A percentile compares a stretch with the other conserved stretches of the same genome.
Evolutionary conservation across 1,140 invertebrate genomes (phyloP).

Genomic region (Caenorhabditis remanei): DNA sequence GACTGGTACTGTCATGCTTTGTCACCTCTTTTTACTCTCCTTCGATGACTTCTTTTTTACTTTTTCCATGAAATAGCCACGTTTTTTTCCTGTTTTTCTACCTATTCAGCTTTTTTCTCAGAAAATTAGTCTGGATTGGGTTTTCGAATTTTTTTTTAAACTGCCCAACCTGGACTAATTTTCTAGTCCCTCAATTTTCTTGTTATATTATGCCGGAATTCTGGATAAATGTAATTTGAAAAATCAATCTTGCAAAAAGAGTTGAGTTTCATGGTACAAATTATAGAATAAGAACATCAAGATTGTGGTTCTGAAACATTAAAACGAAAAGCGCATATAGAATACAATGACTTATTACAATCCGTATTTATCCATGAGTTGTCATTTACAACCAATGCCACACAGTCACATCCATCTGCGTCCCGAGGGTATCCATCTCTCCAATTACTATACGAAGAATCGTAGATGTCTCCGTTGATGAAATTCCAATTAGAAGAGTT

Average conservation of each 20-base stretch:
- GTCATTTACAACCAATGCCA: background rate
- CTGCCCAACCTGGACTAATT: too few relatives aligned
- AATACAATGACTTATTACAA: constrained; percentile 29
- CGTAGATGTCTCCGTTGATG: constrained; percentile 15
- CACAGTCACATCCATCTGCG: constrained; percentile 30
- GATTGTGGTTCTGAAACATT: background rate
- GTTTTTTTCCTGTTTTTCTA: background rate
- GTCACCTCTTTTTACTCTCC: background rate
- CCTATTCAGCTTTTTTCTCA: background rate
- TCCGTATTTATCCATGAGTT: constrained; percentile 15
- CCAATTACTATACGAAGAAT: background rate
- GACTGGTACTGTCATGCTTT: constrained; percentile 39
- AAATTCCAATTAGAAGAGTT: constrained; percentile 25
- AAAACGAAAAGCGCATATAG: background rate
- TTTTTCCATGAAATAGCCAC: background rate
- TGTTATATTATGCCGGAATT: background rate
- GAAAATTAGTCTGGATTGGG: background rate
- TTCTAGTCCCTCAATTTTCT: background rate
- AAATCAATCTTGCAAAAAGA: too few relatives aligned
- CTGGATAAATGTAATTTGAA: background rate
- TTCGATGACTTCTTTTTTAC: background rate
- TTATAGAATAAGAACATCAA: background rate
- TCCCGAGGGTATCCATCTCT: constrained; percentile 3
- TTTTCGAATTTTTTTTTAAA: too few relatives aligned
- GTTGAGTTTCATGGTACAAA: too few relatives aligned